Evolutionary conservation across 2,797 vertebrate genomes (phyloP), one percentile per base, ranked within the genome.

Genomic region (Falco novaeseelandiae): DNA sequence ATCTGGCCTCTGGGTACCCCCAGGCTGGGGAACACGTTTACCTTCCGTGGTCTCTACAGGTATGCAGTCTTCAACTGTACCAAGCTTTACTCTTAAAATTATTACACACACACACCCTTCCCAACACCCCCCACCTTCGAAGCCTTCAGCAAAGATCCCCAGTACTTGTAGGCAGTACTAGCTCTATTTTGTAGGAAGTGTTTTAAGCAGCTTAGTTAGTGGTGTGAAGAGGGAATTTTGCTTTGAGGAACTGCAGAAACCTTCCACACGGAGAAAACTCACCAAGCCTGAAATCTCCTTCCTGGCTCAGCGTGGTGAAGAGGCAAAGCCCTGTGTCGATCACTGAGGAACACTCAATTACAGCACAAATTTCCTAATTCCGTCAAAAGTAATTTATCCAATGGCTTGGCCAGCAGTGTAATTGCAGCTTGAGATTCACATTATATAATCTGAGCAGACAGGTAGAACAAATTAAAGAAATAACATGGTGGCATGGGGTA

Each of bases 361-460:
- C 74, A 71, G 87, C 42, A 71, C 40, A 74, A 7, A 74, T 87
- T 96, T 74, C 78, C 78, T 40, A 94, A 91, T 95, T 80, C 86
- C 2, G 0, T 91, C 94, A 76, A 34, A 87, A 93, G 49, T 40
- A 4, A 94, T 94, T 95, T 92, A 46, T 63, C 71, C 65, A 51
- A 4, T 23, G 61, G 72, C 36, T 85, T 65, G 76, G 54, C 71
- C 48, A 59, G 84, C 67, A 62, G 12, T 44, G 23, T 77, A 55
- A 65, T 49, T 92, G 38, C 46, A 55, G 27, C 0, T 49, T 78
- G 84, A 93, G 76, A 14, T n/a, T 93, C 67, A 36, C 49, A 38
- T 81, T 74, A 87, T 78, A 51, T 93, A 88, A 97, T 92, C 79
- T 55, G 81, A 92, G 81, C 87, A 94, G 95, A 91, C 94, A 96